Evolutionary conservation across 2,888 invertebrate genomes (phyloP).

Genomic region (Endotricha flammealis): DNA sequence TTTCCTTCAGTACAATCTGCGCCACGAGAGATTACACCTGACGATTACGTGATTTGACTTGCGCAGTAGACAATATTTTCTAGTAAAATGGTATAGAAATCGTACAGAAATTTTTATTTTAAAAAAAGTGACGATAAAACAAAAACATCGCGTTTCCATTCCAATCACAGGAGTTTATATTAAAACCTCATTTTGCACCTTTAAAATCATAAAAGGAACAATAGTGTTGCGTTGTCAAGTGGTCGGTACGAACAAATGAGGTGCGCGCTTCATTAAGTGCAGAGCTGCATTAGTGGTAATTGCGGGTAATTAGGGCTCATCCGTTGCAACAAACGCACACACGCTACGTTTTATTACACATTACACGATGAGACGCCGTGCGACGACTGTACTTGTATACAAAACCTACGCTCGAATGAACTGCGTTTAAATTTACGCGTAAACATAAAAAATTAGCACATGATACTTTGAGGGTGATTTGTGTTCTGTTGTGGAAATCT

Average conservation of each 20-base stretch:
- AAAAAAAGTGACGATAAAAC: too few relatives aligned
- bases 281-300: constrained; percentile 64
- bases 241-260: constrained; percentile 40
- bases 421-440: constrained; percentile 11
- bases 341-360: constrained; percentile 27
- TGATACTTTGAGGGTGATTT: too few relatives aligned
- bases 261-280: constrained; percentile 56
- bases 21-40: too few relatives aligned
- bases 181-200: background rate
- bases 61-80: too few relatives aligned
- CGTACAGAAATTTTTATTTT: too few relatives aligned
- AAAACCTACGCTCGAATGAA: constrained; percentile 18
- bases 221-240: constrained; percentile 14
- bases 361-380: constrained; percentile 21
- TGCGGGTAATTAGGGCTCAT: constrained; percentile 67
- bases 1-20: too few relatives aligned
- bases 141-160: too few relatives aligned
- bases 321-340: constrained; percentile 48
- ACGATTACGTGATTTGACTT: too few relatives aligned
- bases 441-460: too few relatives aligned
- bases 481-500: too few relatives aligned
- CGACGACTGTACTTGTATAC: constrained; percentile 19
- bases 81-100: too few relatives aligned
- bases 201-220: constrained; percentile 2
- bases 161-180: too few relatives aligned